phyloP scores from a whole-genome alignment of 2,797 vertebrate genomes.

The Hippocampus kuda region DNA sequence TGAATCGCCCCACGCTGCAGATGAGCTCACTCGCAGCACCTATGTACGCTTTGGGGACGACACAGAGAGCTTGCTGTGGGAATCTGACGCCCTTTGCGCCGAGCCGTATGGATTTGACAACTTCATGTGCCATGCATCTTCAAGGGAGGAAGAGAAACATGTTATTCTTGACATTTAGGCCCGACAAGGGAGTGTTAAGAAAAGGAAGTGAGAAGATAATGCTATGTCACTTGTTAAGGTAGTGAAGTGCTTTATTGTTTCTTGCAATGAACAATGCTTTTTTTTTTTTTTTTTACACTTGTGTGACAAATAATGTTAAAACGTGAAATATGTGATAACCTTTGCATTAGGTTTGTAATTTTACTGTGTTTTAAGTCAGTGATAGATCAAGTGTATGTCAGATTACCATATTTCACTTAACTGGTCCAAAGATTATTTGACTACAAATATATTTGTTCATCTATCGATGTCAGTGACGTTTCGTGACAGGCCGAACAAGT shows the following conservation, averaged over 20 bases:
- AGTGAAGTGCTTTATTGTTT: not conserved
- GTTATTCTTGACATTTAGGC: slow-evolving; percentile 1
- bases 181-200: not conserved
- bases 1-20: slow-evolving; percentile 19
- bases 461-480: too few relatives aligned
- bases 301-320: not conserved
- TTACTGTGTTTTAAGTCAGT: too few relatives aligned
- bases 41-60: slow-evolving; percentile 54
- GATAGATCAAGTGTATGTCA: too few relatives aligned
- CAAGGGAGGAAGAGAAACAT: not conserved
- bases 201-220: not conserved
- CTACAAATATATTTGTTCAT: too few relatives aligned
- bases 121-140: slow-evolving; percentile 6
- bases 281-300: not conserved
- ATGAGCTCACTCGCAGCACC: slow-evolving; percentile 36
- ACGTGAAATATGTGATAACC: not conserved
- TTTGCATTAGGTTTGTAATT: too few relatives aligned
- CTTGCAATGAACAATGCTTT: not conserved
- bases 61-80: slow-evolving; percentile 44
- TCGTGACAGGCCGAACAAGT: too few relatives aligned
- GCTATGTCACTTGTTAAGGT: not conserved
- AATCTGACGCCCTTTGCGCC: slow-evolving; percentile 27
- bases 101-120: slow-evolving; percentile 37
- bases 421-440: too few relatives aligned
- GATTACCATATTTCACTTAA: too few relatives aligned